Evolutionary conservation across 2,797 vertebrate species (phyloP), one percentile per base, ranked within the genome.

Genomic region (Sparus aurata): DNA sequence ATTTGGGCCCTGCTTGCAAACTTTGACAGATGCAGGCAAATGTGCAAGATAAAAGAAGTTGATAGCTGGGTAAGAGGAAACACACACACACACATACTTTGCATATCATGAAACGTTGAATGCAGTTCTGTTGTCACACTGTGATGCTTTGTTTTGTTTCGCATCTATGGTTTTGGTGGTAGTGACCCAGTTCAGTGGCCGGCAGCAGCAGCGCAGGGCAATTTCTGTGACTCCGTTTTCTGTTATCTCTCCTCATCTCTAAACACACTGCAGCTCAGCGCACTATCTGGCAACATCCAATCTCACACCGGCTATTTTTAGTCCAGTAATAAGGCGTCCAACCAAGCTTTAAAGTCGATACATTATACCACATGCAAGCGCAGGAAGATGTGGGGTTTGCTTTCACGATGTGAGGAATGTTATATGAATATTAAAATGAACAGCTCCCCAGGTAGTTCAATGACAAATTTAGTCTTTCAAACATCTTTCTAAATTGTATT

Each of bases 261-360:
- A 64, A 84, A 88, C 59, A 76, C 77, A 88, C 73, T 82, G 63
- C 69, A 76, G 83, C 75, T 47, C 66, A 70, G 80, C 75, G 17
- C 63, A 57, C 72, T 66, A 34, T 27, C 71, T 50, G 55, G 53
- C 61, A 11, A 49, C 73, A 82, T 81, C 82, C 82, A 80, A 85
- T 85, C 90, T 87, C 73, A 78, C 77, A 62, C 61, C 63, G 72
- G 49, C 73, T 91, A 89, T 87, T 91, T 91, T 79, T 83, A 82
- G 77, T 66, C n/a, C 2, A 23, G 30, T 82, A 76, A 80, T 83
- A 79, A 82, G 55, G 57, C 30, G 75, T 80, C 67, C 63, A 75
- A 50, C 34, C 46, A 18, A 62, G 57, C 23, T 16, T 55, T 58
- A 27, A 69, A 66, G 52, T 53, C 5, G 3, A 64, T 59, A 45